Percentiles rank a stretch among this genome's conserved stretches.
Evolutionary conservation across 2,797 vertebrate species (phyloP).

Genomic region (Monodelphis domestica): DNA sequence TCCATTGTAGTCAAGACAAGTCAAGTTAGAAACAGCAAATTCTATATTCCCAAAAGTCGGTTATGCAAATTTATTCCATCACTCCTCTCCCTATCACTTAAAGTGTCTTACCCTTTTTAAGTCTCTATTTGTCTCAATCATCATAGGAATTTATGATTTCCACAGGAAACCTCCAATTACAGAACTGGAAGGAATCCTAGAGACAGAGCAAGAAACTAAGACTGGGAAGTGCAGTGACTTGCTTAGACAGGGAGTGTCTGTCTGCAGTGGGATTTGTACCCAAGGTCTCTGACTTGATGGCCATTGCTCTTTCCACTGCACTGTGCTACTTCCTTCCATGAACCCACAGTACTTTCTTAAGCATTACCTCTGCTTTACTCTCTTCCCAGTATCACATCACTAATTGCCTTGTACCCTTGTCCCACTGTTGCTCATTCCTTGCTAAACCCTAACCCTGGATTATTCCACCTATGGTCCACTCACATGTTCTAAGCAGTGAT

Average conservation of each 20-base stretch:
- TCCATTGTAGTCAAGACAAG: background rate
- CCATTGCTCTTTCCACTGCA: background rate
- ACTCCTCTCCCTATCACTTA: background rate
- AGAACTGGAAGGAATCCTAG: background rate
- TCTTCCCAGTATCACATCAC: background rate
- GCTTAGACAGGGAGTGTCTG: background rate
- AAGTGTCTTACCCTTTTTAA: too few relatives aligned
- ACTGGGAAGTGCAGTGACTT: background rate
- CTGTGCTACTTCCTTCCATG: background rate
- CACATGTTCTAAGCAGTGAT: background rate
- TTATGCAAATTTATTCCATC: background rate
- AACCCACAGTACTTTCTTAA: background rate
- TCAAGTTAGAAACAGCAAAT: background rate
- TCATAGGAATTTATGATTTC: background rate
- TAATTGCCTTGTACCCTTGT: background rate
- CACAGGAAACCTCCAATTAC: background rate
- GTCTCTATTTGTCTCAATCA: background rate
- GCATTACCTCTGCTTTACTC: background rate
- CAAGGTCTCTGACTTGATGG: background rate
- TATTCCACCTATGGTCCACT: background rate
- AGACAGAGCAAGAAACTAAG: slow-evolving; percentile 8
- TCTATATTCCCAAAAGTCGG: background rate
- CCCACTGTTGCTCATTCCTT: background rate
- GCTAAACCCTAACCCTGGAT: background rate
- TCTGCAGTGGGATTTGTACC: background rate